These are phyloP conservation scores for Neofelis nebulosa DNA, from an alignment of 2,113 vertebrate species.

Conservation along the genomic window DNA sequence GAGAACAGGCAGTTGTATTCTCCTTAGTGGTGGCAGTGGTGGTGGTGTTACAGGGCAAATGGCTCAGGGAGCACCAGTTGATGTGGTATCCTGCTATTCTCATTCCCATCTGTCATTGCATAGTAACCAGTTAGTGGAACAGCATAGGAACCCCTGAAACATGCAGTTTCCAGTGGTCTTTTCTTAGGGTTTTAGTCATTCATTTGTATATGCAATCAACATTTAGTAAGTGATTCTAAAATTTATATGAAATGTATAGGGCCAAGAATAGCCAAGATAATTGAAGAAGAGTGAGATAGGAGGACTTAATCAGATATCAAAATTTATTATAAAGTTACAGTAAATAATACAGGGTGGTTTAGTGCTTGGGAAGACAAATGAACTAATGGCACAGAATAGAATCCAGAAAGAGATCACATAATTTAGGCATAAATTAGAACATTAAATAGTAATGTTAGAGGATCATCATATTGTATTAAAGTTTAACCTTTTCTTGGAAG, in stretches of 20 bases:
- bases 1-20: neutral
- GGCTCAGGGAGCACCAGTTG: neutral
- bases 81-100: neutral
- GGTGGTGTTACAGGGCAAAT: neutral
- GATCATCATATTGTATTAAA: neutral
- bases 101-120: neutral
- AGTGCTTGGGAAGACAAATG: neutral
- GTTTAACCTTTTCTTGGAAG: conserved; percentile 7
- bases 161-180: neutral
- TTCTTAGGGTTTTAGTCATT: neutral
- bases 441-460: neutral
- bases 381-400: neutral
- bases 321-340: neutral
- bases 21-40: neutral
- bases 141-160: neutral
- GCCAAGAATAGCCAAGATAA: neutral
- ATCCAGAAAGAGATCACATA: neutral
- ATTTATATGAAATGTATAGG: neutral
- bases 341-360: neutral
- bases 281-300: neutral
- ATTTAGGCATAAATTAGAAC: neutral
- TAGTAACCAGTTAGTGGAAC: neutral
- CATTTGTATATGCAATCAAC: too few relatives aligned
- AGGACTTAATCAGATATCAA: neutral
- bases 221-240: neutral